Evolutionary conservation across 1,140 invertebrate genomes (phyloP), one percentile per base, ranked within the genome.

Genomic region (Drosophila erecta): DNA sequence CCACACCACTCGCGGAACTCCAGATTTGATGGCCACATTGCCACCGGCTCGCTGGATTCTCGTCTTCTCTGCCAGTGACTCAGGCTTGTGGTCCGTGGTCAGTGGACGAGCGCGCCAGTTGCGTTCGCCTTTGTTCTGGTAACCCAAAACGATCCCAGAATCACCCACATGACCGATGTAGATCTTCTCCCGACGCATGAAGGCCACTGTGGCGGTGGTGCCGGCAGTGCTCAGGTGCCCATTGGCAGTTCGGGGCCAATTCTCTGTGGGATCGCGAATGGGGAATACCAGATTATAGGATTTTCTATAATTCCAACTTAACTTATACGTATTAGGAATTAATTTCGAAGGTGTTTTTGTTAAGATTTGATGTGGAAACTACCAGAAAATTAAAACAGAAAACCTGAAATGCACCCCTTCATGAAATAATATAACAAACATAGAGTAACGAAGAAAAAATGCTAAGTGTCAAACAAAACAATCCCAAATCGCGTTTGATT

Each of bases 111-210:
- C 96, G 55, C 94, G 94, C 97, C 97, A 98, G 71, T 95, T 94
- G 14, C 94, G 93, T 74, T 94, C 94, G 51, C 93, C 94, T 54
- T 95, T 94, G 67, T 95, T 94, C 91, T 96, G 95, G 90, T 96
- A 95, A 27, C 98, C 98, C 43, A 99, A 93, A 22, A 98, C 96
- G 84, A 99, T 98, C 14, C 96, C 97, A 0, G 98, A 99, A 93
- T 99, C 98, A 17, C 98, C 98, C 33, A 99, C 98, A 94, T 99
- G 98, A 15, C 98, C 98, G 55, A 98, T 96, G 90, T 99, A 99
- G 60, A 99, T 96, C 93, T 99, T 99, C 15, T 97, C 96, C 79
- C 96, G 95, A 69, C 97, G 94, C 83, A 99, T 98, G 92, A 99
- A 99, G 2, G 97, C 97, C 62, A 99, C 95, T 84, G 97, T 98